phyloP scores from a whole-genome alignment of 92 coral and sea anemone genomes.

The Phenganax subtilis region DNA sequence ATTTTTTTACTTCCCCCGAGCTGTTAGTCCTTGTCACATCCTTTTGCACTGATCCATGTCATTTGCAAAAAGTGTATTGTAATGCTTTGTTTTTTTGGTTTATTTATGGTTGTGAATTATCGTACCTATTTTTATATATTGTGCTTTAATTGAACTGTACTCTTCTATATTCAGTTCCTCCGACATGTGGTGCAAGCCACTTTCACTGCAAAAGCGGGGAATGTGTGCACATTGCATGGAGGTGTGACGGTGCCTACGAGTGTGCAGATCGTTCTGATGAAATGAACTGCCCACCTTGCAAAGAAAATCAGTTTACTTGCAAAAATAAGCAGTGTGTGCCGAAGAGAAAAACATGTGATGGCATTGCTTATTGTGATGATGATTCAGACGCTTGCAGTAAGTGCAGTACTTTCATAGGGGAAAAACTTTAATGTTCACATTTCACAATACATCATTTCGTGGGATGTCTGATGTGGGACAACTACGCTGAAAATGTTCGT shows the following conservation, averaged over 20 bases:
- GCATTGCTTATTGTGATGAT: conserved; percentile 8
- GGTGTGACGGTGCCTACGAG: conserved; percentile 36
- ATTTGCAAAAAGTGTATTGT: too few species aligned
- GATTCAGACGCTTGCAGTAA: conserved; percentile 25
- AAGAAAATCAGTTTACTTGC: conserved; percentile 4
- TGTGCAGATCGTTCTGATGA: conserved; percentile 57
- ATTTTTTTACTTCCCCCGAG: too few species aligned
- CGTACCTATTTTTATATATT: background rate
- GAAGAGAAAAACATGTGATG: conserved; percentile 4
- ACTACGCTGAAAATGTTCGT: too few species aligned
- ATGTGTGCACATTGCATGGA: conserved; percentile 56
- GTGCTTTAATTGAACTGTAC: background rate
- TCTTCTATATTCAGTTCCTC: conserved; percentile 27
- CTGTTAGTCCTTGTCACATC: too few species aligned
- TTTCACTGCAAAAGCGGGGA: conserved; percentile 53
- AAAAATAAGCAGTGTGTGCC: conserved; percentile 24
- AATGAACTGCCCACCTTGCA: conserved; percentile 49
- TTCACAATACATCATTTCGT: too few species aligned
- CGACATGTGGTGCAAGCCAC: conserved; percentile 55
- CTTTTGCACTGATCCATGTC: too few species aligned
- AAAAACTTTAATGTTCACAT: too few species aligned
- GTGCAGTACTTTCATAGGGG: background rate
- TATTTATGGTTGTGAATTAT: background rate
- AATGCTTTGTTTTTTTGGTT: too few species aligned
- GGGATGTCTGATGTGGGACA: too few species aligned